Conservation (phyloP, 2,797 vertebrate genomes). For the Sebastes flavidus region DNA sequence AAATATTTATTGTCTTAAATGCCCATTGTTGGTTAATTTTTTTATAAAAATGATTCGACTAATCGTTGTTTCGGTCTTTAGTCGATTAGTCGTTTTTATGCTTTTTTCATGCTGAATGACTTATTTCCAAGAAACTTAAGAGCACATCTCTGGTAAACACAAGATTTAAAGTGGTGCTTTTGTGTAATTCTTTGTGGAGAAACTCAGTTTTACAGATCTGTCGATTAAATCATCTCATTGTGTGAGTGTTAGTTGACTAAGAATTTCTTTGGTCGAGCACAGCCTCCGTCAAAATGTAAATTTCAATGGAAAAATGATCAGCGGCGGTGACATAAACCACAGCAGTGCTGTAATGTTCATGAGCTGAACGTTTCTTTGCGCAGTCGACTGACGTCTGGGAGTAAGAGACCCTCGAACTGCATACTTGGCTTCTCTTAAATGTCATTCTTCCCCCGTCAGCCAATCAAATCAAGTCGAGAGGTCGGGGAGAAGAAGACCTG, state of each 20-base stretch:
- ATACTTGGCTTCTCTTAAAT: conserved; percentile 58
- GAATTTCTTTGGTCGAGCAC: background rate
- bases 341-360: background rate
- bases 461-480: conserved; percentile 71
- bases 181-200: no score
- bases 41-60: rapidly evolving
- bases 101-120: no score
- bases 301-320: conserved; percentile 8
- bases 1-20: background rate
- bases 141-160: no score
- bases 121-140: no score
- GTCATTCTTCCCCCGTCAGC: conserved; percentile 54
- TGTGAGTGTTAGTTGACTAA: no score
- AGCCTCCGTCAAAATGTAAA: background rate
- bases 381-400: conserved; percentile 30
- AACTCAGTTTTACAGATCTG: no score
- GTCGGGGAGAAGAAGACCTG: conserved; percentile 52
- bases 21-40: background rate
- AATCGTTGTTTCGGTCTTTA: no score
- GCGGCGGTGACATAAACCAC: background rate
- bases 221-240: no score
- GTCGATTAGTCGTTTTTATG: no score
- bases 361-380: conserved; percentile 19
- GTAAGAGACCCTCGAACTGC: conserved; percentile 40
- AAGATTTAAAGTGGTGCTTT: no score